These are phyloP conservation scores for Leptoclinus maculatus DNA, from an alignment of 2,797 vertebrate genomes.

Conservation along the genomic window DNA sequence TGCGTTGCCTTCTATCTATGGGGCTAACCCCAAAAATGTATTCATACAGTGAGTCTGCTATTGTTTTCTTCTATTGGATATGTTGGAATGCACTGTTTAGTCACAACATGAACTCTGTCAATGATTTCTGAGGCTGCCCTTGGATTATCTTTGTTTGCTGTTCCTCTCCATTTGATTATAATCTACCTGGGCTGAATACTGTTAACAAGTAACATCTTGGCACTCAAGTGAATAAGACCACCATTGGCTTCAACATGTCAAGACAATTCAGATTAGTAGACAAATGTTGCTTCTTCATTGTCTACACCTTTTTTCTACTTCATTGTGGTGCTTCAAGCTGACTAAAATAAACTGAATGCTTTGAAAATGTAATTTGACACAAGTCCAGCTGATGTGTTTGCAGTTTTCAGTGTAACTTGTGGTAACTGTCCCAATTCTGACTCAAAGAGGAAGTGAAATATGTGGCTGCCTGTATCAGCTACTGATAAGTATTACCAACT, in stretches of 20 bases:
- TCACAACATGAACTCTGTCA: conserved; percentile 74
- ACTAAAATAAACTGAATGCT: conserved; percentile 1
- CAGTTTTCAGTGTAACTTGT: conserved; percentile 17
- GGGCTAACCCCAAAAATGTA: not conserved
- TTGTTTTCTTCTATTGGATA: conserved; percentile 40
- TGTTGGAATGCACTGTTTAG: conserved; percentile 43
- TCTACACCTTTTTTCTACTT: not conserved
- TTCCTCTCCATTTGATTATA: conserved; percentile 50
- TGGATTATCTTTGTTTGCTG: conserved; percentile 65
- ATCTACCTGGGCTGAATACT: conserved; percentile 21
- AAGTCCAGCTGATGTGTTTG: conserved; percentile 28
- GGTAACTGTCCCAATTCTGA: conserved; percentile 27
- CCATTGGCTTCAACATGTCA: not conserved
- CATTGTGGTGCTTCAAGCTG: not conserved
- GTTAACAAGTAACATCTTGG: not conserved
- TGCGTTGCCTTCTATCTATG: not conserved
- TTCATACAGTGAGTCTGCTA: conserved; percentile 3
- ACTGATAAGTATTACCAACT: conserved; percentile 17
- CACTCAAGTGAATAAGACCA: not conserved
- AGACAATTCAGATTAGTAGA: not conserved
- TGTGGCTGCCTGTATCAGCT: conserved; percentile 31
- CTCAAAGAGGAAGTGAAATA: conserved; percentile 52
- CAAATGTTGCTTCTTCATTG: not conserved
- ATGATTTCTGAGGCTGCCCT: conserved; percentile 73
- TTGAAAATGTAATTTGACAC: conserved; percentile 27